Evolutionary conservation across 2,113 vertebrate genomes (phyloP).

Genomic region (Gymnocephalus cernua): DNA sequence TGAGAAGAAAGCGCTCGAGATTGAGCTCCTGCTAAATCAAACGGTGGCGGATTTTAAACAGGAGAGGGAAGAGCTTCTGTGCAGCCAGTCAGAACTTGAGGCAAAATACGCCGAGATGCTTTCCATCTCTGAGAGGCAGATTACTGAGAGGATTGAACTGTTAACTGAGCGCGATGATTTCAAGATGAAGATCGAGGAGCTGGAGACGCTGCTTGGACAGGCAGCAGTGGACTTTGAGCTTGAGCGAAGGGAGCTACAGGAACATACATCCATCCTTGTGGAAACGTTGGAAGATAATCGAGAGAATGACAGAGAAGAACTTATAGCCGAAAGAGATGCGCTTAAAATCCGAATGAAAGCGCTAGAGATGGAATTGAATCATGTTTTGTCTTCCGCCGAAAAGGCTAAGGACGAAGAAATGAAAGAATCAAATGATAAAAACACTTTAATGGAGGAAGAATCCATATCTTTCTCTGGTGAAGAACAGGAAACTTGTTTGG

Average conservation of each 20-base stretch:
- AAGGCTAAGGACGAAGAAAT: constrained; percentile 24
- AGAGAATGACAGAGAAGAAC: constrained; percentile 73
- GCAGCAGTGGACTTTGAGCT: constrained; percentile 76
- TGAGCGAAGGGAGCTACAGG: constrained; percentile 82
- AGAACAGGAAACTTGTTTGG: constrained; percentile 1
- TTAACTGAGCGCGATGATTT: constrained; percentile 80
- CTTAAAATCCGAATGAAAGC: constrained; percentile 77
- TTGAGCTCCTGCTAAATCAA: constrained; percentile 78
- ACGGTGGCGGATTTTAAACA: constrained; percentile 78
- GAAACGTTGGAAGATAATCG: constrained; percentile 64
- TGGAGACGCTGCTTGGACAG: constrained; percentile 77
- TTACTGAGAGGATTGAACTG: constrained; percentile 78
- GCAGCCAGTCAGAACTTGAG: constrained; percentile 75
- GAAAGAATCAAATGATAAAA: constrained; percentile 3
- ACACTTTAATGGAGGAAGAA: constrained; percentile 2
- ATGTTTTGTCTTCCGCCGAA: constrained; percentile 52
- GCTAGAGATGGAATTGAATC: constrained; percentile 67
- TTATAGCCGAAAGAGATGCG: constrained; percentile 76
- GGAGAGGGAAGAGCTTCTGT: constrained; percentile 82
- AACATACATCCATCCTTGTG: constrained; percentile 77
- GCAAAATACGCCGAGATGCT: constrained; percentile 66
- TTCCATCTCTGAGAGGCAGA: constrained; percentile 66
- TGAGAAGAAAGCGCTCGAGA: constrained; percentile 71
- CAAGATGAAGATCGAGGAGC: constrained; percentile 71
- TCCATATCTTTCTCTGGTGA: background rate